These are phyloP conservation scores for Sander lucioperca DNA, from an alignment of 2,113 vertebrate species.

Conservation along the genomic window DNA sequence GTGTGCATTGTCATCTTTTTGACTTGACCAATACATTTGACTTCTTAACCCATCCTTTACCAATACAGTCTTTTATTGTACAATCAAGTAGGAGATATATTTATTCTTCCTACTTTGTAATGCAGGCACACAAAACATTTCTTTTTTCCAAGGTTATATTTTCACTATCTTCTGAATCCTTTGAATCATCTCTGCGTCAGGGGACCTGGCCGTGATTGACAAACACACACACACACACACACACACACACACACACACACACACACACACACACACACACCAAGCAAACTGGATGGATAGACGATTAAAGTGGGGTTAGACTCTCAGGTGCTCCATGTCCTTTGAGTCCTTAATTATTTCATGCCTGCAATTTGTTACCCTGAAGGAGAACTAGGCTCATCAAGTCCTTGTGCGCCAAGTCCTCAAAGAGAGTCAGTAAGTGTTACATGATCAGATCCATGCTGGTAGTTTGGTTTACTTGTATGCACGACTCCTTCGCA, in stretches of 20 bases:
- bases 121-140: not conserved
- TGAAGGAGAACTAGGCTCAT: conserved; percentile 27
- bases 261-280: too few species aligned
- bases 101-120: not conserved
- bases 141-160: not conserved
- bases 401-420: conserved; percentile 28
- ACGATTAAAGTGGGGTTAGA: conserved; percentile 33
- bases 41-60: not conserved
- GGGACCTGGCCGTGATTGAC: not conserved
- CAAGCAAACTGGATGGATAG: conserved; percentile 19
- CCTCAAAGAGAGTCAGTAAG: conserved; percentile 2
- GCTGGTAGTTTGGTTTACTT: conserved; percentile 37
- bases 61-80: not conserved
- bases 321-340: conserved; percentile 39
- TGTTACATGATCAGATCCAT: conserved; percentile 39
- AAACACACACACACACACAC: conserved; percentile 4
- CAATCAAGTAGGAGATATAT: not conserved
- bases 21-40: too few species aligned
- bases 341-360: conserved; percentile 61
- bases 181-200: not conserved
- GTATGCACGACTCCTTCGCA: conserved; percentile 47
- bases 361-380: conserved; percentile 40
- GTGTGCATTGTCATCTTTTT: not conserved
- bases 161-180: not conserved
- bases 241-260: too few species aligned